These are phyloP conservation scores for Adelges cooleyi DNA, from an alignment of 1,140 invertebrate genomes.

Conservation along the genomic window DNA sequence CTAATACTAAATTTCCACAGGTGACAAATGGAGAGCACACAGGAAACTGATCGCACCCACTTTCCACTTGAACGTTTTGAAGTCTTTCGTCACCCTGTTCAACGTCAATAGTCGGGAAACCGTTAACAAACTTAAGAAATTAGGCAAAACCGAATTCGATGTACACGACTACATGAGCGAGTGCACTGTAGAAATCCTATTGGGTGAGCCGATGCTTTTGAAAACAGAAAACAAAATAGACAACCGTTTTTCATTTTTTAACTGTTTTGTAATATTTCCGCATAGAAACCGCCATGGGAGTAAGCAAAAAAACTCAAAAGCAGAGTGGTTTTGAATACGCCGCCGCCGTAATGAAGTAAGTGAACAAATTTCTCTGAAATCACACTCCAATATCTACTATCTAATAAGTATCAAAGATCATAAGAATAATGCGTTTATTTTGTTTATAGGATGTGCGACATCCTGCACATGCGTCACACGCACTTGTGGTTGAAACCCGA, in stretches of 20 bases:
- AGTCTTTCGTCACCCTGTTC: slow-evolving; percentile 76
- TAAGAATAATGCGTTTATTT: not conserved
- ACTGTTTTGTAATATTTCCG: no score
- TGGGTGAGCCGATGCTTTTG: no score
- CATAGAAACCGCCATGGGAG: slow-evolving; percentile 60
- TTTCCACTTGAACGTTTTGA: slow-evolving; percentile 83
- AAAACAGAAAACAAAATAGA: no score
- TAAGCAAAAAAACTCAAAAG: slow-evolving; percentile 49
- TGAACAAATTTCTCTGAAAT: no score
- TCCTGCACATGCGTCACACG: slow-evolving; percentile 54
- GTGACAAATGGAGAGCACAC: slow-evolving; percentile 71
- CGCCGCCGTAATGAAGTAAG: slow-evolving; percentile 57
- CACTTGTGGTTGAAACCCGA: slow-evolving; percentile 49
- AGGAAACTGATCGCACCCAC: slow-evolving; percentile 85
- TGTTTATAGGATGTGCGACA: slow-evolving; percentile 52
- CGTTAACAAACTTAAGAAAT: slow-evolving; percentile 50
- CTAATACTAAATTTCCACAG: no score
- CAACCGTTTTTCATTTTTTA: no score
- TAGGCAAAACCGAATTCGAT: slow-evolving; percentile 59
- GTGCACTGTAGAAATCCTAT: slow-evolving; percentile 76
- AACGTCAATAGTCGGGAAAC: slow-evolving; percentile 67
- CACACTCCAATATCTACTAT: no score
- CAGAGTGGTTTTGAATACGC: slow-evolving; percentile 56
- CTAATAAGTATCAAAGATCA: no score
- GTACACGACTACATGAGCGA: slow-evolving; percentile 72